These are phyloP conservation scores for Thripadectes ignobilis DNA, from an alignment of 2,797 vertebrate genomes.

Conservation along the genomic window DNA sequence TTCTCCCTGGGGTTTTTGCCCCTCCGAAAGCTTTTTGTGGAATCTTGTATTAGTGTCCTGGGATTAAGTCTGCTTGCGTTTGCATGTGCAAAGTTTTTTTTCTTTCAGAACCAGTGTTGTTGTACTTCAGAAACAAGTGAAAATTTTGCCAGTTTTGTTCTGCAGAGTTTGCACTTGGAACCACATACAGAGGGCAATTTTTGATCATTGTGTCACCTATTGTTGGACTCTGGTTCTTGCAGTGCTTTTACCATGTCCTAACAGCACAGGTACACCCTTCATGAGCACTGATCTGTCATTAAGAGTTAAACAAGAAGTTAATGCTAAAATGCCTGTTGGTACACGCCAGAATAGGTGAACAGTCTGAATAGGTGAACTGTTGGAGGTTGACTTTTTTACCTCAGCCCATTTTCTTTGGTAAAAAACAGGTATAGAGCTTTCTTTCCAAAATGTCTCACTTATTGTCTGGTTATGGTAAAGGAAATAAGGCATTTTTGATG, in stretches of 20 bases:
- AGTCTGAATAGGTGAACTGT: not conserved
- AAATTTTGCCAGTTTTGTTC: not conserved
- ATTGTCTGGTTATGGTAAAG: not conserved
- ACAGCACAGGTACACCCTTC: not conserved
- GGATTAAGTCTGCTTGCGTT: not conserved
- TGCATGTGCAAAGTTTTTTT: not conserved
- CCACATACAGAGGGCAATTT: not conserved
- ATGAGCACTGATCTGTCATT: not conserved
- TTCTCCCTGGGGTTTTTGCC: not conserved
- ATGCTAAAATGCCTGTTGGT: not conserved
- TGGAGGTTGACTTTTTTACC: not conserved
- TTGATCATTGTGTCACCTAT: not conserved
- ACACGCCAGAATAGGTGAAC: not conserved
- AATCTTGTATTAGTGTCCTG: not conserved
- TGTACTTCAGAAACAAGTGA: not conserved
- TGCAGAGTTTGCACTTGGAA: not conserved
- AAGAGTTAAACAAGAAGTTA: not conserved
- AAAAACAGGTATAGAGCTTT: not conserved
- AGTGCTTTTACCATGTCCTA: not conserved
- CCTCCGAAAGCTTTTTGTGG: not conserved
- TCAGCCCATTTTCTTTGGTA: not conserved
- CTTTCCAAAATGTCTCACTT: not conserved
- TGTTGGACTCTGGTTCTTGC: not conserved
- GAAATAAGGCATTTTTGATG: not conserved
- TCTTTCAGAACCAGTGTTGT: not conserved